Conservation (phyloP, 1,140 invertebrate genomes). For the Heliconius nattereri region DNA sequence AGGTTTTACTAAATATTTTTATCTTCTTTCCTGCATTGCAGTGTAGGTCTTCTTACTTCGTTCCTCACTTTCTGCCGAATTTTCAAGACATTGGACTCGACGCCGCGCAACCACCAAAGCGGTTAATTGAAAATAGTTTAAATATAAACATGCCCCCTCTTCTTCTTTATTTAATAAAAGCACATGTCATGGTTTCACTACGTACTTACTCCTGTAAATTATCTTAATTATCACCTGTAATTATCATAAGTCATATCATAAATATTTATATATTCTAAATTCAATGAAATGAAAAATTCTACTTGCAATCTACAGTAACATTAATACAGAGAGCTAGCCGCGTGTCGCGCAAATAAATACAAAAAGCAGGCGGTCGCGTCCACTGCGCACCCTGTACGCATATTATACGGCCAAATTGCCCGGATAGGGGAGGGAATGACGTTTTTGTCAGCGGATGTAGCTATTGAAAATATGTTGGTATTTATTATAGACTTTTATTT, state of each 20-base stretch:
- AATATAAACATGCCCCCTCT: no score
- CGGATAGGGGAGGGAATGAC: neutral
- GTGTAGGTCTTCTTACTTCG: no score
- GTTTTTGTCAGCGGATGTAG: neutral
- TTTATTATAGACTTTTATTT: neutral
- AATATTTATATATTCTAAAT: neutral
- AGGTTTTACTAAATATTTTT: neutral
- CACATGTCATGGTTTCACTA: no score
- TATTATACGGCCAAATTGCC: neutral
- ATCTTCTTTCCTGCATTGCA: no score
- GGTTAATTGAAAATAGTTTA: no score
- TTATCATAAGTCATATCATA: no score
- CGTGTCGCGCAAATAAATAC: neutral
- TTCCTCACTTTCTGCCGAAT: no score
- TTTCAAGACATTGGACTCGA: no score
- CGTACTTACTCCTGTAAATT: no score
- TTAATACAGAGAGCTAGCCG: neutral
- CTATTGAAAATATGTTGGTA: neutral
- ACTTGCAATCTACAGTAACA: neutral
- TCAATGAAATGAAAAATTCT: neutral
- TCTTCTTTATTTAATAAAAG: neutral
- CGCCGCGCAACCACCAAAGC: no score
- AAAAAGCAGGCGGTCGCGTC: neutral
- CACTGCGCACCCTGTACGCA: neutral
- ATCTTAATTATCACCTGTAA: no score